These are phyloP conservation scores for Polypterus senegalus DNA, from an alignment of 2,113 vertebrate genomes.

Conservation along the genomic window DNA sequence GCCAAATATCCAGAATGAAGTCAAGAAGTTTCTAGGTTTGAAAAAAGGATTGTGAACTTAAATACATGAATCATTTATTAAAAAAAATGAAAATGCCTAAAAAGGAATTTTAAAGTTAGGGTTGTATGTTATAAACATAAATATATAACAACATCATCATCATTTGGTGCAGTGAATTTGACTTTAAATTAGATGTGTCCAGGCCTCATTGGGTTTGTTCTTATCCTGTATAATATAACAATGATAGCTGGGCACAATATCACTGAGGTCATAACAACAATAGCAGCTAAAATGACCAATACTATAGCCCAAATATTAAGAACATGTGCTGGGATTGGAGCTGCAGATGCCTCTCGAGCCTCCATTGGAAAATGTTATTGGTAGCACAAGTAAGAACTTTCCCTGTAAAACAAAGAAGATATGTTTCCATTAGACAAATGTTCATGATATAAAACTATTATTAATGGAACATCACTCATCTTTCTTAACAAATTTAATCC, in stretches of 20 bases:
- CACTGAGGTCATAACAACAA: slow-evolving; percentile 57
- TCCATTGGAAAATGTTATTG: slow-evolving; percentile 27
- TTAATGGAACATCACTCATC: neutral
- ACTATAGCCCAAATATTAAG: slow-evolving; percentile 64
- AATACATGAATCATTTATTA: too few species aligned
- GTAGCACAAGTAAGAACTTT: slow-evolving; percentile 20
- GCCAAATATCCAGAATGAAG: too few species aligned
- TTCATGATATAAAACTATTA: neutral
- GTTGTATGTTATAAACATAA: too few species aligned
- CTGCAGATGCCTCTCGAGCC: slow-evolving; percentile 4
- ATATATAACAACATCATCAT: too few species aligned
- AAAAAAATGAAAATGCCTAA: too few species aligned
- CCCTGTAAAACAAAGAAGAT: slow-evolving; percentile 16
- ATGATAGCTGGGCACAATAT: slow-evolving; percentile 52
- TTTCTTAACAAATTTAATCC: neutral
- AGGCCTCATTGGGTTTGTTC: slow-evolving; percentile 40
- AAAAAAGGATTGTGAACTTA: too few species aligned
- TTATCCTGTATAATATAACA: slow-evolving; percentile 55
- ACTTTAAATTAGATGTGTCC: neutral
- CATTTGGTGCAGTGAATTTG: too few species aligned
- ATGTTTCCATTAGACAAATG: neutral
- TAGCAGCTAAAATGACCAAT: slow-evolving; percentile 57
- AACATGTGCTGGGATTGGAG: slow-evolving; percentile 45
- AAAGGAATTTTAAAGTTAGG: too few species aligned
- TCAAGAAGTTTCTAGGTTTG: too few species aligned